Evolutionary conservation across 2,888 invertebrate species (phyloP).

Genomic region (Plusia festucae): DNA sequence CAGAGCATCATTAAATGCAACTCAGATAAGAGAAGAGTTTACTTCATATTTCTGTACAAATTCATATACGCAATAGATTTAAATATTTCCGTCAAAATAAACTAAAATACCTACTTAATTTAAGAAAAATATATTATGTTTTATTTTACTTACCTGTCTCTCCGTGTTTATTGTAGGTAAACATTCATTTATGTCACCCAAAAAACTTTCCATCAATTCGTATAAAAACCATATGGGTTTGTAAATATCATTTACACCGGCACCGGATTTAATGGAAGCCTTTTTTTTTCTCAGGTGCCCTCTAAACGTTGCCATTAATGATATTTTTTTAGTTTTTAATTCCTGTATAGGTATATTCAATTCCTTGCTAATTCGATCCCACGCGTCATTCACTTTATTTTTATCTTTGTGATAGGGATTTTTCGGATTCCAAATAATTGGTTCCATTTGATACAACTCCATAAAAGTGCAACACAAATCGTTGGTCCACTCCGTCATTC

Average conservation of each 20-base stretch:
- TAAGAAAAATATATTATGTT: no score
- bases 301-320: background rate
- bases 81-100: no score
- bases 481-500: no score
- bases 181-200: constrained; percentile 9
- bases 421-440: no score
- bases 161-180: no score
- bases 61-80: no score
- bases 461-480: no score
- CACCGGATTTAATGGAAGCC: constrained; percentile 1
- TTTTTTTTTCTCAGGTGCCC: no score
- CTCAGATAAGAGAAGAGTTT: constrained; percentile 47
- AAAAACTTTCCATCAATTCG: constrained; percentile 7
- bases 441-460: no score
- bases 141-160: no score
- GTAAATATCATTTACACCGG: constrained; percentile 5
- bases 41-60: constrained; percentile 35
- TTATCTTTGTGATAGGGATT: no score
- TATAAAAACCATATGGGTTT: constrained; percentile 8
- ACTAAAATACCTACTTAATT: constrained; percentile 15
- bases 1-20: constrained; percentile 46
- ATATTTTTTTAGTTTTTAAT: constrained; percentile 26
- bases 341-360: constrained; percentile 32
- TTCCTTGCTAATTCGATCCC: constrained; percentile 19
- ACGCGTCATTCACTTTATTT: constrained; percentile 18